A percentile compares a stretch with the other conserved stretches of the same genome.
phyloP scores from a whole-genome alignment of 2,888 invertebrate species.

The Spodoptera picta region DNA sequence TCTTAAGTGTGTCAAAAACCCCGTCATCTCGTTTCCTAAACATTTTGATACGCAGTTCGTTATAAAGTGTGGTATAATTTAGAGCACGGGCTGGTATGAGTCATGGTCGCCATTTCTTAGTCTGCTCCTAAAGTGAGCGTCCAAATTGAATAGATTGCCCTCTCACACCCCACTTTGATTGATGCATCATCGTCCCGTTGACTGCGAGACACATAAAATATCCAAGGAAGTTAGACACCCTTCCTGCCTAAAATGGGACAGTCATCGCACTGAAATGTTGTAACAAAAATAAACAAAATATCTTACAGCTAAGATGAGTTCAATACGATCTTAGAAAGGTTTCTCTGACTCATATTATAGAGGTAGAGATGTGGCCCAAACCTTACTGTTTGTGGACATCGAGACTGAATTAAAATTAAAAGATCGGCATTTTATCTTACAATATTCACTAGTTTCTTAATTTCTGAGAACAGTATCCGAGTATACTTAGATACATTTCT shows the following conservation, averaged over 20 bases:
- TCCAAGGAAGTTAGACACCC: constrained; percentile 10
- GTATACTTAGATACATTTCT: too few species aligned
- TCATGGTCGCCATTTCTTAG: constrained; percentile 37
- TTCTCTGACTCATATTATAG: too few species aligned
- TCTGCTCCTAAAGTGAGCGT: constrained; percentile 26
- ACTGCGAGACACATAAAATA: constrained; percentile 11
- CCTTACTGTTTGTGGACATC: too few species aligned
- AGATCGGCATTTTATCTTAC: too few species aligned
- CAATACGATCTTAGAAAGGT: too few species aligned
- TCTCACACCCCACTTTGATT: constrained; percentile 29
- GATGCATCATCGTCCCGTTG: constrained; percentile 43
- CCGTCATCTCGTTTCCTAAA: constrained; percentile 31
- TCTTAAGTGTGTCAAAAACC: constrained; percentile 17
- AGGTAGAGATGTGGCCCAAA: too few species aligned
- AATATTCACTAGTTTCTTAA: too few species aligned
- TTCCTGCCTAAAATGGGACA: constrained; percentile 21
- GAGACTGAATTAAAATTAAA: too few species aligned
- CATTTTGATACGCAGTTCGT: constrained; percentile 30
- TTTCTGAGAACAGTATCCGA: too few species aligned
- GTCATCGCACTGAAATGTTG: constrained; percentile 3
- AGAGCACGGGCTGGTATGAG: constrained; percentile 39
- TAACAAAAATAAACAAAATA: not conserved
- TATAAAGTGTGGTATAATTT: constrained; percentile 45
- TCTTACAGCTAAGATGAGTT: too few species aligned
- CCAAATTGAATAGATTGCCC: constrained; percentile 50